A percentile compares a stretch with the other conserved stretches of the same genome.
These are phyloP conservation scores for Periophthalmus modestus DNA, from an alignment of 2,113 vertebrate genomes.

Conservation along the genomic window DNA sequence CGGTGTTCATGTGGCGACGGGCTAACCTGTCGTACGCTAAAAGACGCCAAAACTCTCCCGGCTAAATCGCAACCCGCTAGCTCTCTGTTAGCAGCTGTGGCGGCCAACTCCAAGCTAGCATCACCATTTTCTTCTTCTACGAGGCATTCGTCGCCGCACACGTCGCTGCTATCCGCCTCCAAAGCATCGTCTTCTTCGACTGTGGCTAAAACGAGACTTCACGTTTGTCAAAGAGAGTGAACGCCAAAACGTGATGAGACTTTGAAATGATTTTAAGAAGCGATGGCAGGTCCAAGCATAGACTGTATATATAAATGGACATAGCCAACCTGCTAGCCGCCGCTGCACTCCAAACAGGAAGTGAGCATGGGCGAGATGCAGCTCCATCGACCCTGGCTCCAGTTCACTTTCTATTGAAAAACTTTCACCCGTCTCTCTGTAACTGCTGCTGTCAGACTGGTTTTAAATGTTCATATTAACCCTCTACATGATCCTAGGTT, in stretches of 20 bases:
- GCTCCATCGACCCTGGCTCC: too few relatives aligned
- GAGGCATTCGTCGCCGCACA: conserved; percentile 11
- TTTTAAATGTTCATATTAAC: too few relatives aligned
- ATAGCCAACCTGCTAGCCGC: too few relatives aligned
- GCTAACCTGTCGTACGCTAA: conserved; percentile 80
- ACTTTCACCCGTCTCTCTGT: too few relatives aligned
- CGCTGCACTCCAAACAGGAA: too few relatives aligned
- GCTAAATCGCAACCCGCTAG: neutral
- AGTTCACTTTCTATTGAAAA: too few relatives aligned
- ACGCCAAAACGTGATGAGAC: neutral
- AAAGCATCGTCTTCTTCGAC: conserved; percentile 46
- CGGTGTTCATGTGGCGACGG: conserved; percentile 87
- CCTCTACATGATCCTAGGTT: too few relatives aligned
- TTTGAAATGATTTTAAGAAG: neutral
- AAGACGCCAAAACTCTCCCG: conserved; percentile 1
- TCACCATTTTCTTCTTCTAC: neutral
- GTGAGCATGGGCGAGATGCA: too few relatives aligned
- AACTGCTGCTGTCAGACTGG: too few relatives aligned
- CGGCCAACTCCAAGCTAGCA: conserved; percentile 14
- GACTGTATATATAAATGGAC: too few relatives aligned
- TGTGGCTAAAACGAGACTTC: conserved; percentile 86
- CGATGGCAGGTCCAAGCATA: neutral
- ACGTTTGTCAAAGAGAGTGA: conserved; percentile 86
- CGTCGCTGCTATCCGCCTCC: conserved; percentile 17
- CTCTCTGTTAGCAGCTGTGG: conserved; percentile 5